These are phyloP conservation scores for Lasiommata megera DNA, from an alignment of 2,888 invertebrate genomes.

Conservation along the genomic window DNA sequence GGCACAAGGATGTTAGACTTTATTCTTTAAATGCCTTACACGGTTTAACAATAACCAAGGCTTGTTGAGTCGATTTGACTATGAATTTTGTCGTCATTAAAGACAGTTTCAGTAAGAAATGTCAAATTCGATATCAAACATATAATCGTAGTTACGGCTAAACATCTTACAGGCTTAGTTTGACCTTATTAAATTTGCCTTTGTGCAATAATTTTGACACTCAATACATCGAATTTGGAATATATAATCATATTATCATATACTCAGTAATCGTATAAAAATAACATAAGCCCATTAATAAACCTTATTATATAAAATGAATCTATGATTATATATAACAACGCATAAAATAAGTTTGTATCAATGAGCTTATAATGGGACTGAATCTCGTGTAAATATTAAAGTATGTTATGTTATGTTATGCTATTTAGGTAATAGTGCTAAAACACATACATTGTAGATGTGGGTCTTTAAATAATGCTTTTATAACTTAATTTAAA, in stretches of 20 bases:
- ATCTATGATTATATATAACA: constrained; percentile 37
- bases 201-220: constrained; percentile 3
- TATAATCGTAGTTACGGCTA: too few species aligned
- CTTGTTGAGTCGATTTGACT: too few species aligned
- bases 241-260: constrained; percentile 4
- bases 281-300: constrained; percentile 44
- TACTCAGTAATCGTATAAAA: constrained; percentile 9
- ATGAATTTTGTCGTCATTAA: too few species aligned
- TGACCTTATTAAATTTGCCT: background rate
- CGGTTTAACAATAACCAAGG: too few species aligned
- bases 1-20: constrained; percentile 11
- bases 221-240: constrained; percentile 20
- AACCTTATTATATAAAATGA: constrained; percentile 32
- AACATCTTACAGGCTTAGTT: background rate
- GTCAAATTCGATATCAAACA: too few species aligned
- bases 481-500: too few species aligned
- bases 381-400: constrained; percentile 16
- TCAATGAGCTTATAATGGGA: constrained; percentile 46
- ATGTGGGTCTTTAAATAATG: too few species aligned
- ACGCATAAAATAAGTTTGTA: constrained; percentile 34
- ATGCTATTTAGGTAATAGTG: too few species aligned
- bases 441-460: too few species aligned
- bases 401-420: too few species aligned
- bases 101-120: too few species aligned
- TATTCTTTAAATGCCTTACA: too few species aligned